phyloP scores from a whole-genome alignment of 2,888 invertebrate species.

The Cephalotes varians region DNA sequence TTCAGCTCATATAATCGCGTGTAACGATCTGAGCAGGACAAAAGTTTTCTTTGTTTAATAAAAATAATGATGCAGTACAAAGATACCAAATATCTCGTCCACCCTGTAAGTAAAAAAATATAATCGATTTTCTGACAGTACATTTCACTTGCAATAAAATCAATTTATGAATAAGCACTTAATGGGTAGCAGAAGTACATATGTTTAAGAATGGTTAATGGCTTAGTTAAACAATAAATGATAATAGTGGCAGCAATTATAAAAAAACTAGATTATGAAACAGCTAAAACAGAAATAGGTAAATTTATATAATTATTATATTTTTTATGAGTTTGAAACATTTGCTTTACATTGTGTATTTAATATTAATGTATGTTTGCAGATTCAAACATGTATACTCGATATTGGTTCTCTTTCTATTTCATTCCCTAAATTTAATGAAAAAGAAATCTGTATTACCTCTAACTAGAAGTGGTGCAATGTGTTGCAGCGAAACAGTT shows the following conservation, averaged over 20 bases:
- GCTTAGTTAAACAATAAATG: conserved; percentile 95
- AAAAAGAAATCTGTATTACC: conserved; percentile 98
- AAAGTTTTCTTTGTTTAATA: too few species aligned
- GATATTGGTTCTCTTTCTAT: conserved; percentile 96
- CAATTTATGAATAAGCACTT: conserved; percentile 94
- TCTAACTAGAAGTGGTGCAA: conserved; percentile 92
- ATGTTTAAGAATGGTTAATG: conserved; percentile 89
- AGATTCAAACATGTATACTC: conserved; percentile 98
- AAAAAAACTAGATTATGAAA: conserved; percentile 96
- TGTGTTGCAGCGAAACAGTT: conserved; percentile 89
- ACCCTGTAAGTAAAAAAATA: too few species aligned
- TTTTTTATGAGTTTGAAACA: conserved; percentile 56
- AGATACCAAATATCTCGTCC: too few species aligned
- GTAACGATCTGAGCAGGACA: too few species aligned
- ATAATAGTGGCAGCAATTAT: conserved; percentile 95
- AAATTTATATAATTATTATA: conserved; percentile 36
- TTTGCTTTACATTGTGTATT: neutral
- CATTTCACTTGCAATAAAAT: conserved; percentile 93
- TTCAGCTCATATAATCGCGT: too few species aligned
- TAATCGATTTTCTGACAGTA: conserved; percentile 89
- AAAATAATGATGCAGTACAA: too few species aligned
- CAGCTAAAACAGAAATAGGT: conserved; percentile 92
- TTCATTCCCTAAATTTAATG: conserved; percentile 97
- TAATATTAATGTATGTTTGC: conserved; percentile 76
- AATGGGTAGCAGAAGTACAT: conserved; percentile 91